Conservation (phyloP, 1,140 invertebrate species). For the Pectinophora gossypiella region DNA sequence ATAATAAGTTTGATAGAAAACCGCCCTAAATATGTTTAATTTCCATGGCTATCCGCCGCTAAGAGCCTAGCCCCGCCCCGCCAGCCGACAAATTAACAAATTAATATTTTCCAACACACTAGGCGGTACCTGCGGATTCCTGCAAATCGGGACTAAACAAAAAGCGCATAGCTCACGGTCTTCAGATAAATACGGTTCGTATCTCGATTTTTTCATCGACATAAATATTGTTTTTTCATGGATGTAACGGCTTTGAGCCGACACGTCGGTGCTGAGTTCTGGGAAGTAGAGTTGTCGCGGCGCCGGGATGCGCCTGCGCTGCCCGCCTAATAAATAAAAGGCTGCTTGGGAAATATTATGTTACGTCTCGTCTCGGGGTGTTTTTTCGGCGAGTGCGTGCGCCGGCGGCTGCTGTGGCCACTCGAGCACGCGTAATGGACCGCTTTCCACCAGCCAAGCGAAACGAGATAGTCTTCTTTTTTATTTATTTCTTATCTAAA, state of each 20-base stretch:
- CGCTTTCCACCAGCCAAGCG: constrained; percentile 26
- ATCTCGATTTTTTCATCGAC: constrained; percentile 67
- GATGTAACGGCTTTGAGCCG: constrained; percentile 66
- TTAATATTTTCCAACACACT: constrained; percentile 41
- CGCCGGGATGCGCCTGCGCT: constrained; percentile 33
- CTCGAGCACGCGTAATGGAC: constrained; percentile 46
- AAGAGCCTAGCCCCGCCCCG: constrained; percentile 22
- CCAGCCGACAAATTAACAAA: constrained; percentile 42
- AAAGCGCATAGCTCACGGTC: constrained; percentile 58
- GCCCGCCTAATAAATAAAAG: constrained; percentile 67
- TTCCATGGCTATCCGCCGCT: constrained; percentile 8
- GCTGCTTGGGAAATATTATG: constrained; percentile 72
- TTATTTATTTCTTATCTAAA: too few species aligned
- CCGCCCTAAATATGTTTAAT: background rate
- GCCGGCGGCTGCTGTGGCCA: constrained; percentile 28
- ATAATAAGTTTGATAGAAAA: background rate
- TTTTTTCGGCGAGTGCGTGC: constrained; percentile 64
- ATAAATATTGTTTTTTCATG: constrained; percentile 71
- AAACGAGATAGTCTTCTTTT: constrained; percentile 20
- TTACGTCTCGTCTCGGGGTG: constrained; percentile 62
- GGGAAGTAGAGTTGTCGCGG: constrained; percentile 65
- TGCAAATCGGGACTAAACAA: constrained; percentile 58
- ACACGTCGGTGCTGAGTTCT: constrained; percentile 61
- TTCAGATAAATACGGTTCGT: constrained; percentile 60
- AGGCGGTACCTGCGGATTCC: constrained; percentile 53